Conservation (phyloP, 2,888 invertebrate species). For the Siphonodentalium dalli region DNA sequence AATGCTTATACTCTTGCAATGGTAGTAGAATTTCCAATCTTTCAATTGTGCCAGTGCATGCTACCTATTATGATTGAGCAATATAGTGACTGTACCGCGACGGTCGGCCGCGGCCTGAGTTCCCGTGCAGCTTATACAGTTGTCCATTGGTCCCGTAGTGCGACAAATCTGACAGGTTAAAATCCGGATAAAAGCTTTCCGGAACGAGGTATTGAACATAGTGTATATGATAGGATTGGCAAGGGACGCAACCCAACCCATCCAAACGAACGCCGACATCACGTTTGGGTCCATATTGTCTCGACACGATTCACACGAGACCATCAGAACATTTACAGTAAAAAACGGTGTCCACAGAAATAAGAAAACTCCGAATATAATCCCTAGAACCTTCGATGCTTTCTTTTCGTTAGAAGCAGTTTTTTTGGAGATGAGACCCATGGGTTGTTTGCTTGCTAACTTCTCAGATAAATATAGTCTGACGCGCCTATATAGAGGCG, state of each 20-base stretch:
- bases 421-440: constrained; percentile 44
- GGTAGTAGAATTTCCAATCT: too few species aligned
- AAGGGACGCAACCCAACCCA: constrained; percentile 62
- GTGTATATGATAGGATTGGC: constrained; percentile 65
- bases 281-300: constrained; percentile 42
- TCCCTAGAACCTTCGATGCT: constrained; percentile 64
- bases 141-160: too few species aligned
- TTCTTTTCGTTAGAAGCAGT: constrained; percentile 60
- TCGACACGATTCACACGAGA: constrained; percentile 49
- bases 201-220: constrained; percentile 64
- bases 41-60: too few species aligned
- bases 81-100: too few species aligned
- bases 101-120: too few species aligned
- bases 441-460: too few species aligned
- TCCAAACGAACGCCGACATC: constrained; percentile 61
- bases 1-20: too few species aligned
- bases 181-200: constrained; percentile 57
- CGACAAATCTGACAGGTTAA: constrained; percentile 51
- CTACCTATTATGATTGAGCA: too few species aligned
- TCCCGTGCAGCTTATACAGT: too few species aligned
- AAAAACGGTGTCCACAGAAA: constrained; percentile 64
- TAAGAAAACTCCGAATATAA: constrained; percentile 63
- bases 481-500: too few species aligned
- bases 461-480: constrained; percentile 25
- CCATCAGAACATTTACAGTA: constrained; percentile 57